phyloP scores from a whole-genome alignment of 2,797 vertebrate species.

The Tenualosa thibaudeaui region DNA sequence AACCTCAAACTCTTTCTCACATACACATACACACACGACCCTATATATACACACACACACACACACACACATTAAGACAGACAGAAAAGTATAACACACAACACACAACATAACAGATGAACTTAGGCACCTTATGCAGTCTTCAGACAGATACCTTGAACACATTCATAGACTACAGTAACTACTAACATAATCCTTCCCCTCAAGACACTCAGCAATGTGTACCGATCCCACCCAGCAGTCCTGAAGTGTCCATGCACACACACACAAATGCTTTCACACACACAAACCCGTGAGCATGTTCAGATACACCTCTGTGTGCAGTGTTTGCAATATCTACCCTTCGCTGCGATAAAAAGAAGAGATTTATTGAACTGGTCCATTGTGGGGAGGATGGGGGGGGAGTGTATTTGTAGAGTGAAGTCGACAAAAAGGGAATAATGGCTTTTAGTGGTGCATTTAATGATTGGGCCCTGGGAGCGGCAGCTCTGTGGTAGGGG shows the following conservation, averaged over 20 bases:
- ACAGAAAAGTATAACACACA: too few species aligned
- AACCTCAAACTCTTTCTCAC: neutral
- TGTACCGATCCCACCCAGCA: too few species aligned
- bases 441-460: neutral
- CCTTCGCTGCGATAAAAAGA: neutral
- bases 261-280: neutral
- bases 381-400: neutral
- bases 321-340: neutral
- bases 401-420: neutral
- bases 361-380: neutral
- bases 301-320: neutral
- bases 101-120: too few species aligned
- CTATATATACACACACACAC: too few species aligned
- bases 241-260: neutral
- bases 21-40: neutral
- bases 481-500: neutral
- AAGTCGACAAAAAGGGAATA: neutral
- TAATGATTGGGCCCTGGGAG: neutral
- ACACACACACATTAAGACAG: too few species aligned
- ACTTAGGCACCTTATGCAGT: too few species aligned
- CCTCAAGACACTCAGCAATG: too few species aligned
- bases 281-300: neutral
- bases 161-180: too few species aligned
- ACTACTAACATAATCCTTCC: too few species aligned
- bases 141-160: too few species aligned